These are phyloP conservation scores for Copidosoma floridanum DNA, from an alignment of 1,140 invertebrate species.

Conservation along the genomic window DNA sequence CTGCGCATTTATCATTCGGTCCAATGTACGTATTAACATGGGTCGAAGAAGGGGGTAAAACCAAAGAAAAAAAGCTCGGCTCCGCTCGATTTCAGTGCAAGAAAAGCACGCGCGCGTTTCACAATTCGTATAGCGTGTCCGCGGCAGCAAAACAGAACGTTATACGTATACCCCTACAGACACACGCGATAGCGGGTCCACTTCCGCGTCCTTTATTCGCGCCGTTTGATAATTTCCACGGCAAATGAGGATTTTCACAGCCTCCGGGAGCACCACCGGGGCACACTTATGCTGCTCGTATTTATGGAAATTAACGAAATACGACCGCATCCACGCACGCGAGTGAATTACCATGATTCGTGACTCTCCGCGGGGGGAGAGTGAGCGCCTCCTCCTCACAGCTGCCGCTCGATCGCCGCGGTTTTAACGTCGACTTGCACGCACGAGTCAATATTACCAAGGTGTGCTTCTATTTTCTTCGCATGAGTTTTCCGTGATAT, in stretches of 20 bases:
- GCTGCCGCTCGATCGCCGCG: no score
- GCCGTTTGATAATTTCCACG: not conserved
- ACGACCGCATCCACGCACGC: not conserved
- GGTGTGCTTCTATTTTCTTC: no score
- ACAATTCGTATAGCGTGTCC: constrained; percentile 5
- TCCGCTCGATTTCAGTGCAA: constrained; percentile 4
- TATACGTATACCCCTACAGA: not conserved
- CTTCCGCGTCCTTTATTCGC: not conserved
- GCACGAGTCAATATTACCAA: no score
- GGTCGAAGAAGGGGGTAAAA: not conserved
- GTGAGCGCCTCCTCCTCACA: no score
- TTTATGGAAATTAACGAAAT: constrained; percentile 26
- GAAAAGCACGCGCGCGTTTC: constrained; percentile 20
- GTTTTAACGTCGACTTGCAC: no score
- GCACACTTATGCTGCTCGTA: constrained; percentile 19
- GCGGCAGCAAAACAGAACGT: not conserved
- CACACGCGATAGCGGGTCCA: not conserved
- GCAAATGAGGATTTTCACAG: not conserved
- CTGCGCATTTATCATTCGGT: not conserved
- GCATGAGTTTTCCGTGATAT: no score
- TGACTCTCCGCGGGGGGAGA: not conserved
- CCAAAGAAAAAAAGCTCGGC: not conserved
- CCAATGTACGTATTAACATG: no score
- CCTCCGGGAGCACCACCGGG: not conserved
- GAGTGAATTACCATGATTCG: constrained; percentile 20